phyloP scores from a whole-genome alignment of 1,140 invertebrate species.

The Drosophila fuyamai region DNA sequence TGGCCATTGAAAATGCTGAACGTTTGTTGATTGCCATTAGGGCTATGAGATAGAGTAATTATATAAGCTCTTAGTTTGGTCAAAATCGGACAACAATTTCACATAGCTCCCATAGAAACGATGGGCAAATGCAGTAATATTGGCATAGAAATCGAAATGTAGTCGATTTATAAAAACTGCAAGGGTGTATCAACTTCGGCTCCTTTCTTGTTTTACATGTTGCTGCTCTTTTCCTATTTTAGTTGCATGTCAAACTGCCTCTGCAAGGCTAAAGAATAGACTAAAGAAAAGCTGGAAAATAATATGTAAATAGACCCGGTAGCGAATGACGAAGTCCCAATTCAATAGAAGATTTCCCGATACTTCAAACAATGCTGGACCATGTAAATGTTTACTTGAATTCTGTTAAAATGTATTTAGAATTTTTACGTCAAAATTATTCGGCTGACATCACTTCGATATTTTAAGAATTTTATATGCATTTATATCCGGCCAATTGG shows the following conservation, averaged over 20 bases:
- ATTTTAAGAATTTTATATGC: conserved; percentile 27
- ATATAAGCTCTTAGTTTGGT: too few species aligned
- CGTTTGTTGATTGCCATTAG: conserved; percentile 58
- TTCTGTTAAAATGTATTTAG: not conserved
- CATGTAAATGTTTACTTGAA: not conserved
- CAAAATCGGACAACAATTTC: too few species aligned
- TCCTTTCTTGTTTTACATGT: conserved; percentile 22
- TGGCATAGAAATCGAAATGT: too few species aligned
- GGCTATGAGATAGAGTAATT: conserved; percentile 35
- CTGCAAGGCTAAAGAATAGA: conserved; percentile 29
- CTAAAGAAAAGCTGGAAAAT: too few species aligned
- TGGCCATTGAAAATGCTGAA: conserved; percentile 55
- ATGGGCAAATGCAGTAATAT: too few species aligned
- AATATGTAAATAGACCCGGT: conserved; percentile 51
- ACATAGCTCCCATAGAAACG: too few species aligned
- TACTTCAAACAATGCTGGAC: not conserved
- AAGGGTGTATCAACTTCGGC: too few species aligned
- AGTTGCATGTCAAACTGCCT: conserved; percentile 56
- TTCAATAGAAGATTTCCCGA: not conserved
- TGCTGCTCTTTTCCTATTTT: conserved; percentile 32
- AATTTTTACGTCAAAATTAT: not conserved
- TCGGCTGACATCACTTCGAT: conserved; percentile 39
- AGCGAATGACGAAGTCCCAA: conserved; percentile 43
- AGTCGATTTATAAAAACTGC: too few species aligned
- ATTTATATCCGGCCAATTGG: conserved; percentile 37